These are phyloP conservation scores for Andrena camellia DNA, from an alignment of 2,888 invertebrate genomes.

Conservation along the genomic window DNA sequence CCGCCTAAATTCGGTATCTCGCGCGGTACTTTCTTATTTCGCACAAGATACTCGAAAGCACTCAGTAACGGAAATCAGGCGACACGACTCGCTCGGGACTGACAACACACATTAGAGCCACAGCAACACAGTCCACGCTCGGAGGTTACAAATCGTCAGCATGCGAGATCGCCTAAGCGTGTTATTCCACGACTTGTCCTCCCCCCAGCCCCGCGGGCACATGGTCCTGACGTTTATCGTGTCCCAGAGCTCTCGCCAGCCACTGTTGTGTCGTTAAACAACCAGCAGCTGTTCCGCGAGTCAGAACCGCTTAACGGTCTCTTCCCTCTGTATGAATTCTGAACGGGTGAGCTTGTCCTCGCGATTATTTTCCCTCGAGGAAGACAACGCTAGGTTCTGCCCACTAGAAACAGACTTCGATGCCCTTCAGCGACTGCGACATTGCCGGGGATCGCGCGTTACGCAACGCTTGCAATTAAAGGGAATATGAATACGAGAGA, in stretches of 20 bases:
- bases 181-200: slow-evolving; percentile 18
- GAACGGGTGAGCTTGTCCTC: not conserved
- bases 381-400: slow-evolving; percentile 5
- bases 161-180: slow-evolving; percentile 31
- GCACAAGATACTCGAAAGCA: not conserved
- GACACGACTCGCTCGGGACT: not conserved
- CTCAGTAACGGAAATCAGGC: not conserved
- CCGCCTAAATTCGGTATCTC: too few species aligned
- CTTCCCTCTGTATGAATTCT: not conserved
- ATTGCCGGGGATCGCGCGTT: slow-evolving; percentile 54
- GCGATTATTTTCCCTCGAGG: not conserved
- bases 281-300: slow-evolving; percentile 49
- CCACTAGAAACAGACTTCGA: slow-evolving; percentile 21
- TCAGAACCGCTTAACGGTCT: slow-evolving; percentile 16
- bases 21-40: not conserved
- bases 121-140: not conserved
- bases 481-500: slow-evolving; percentile 71
- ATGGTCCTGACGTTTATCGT: slow-evolving; percentile 50
- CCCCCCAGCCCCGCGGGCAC: not conserved
- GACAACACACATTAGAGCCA: not conserved
- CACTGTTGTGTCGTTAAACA: slow-evolving; percentile 61
- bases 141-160: slow-evolving; percentile 25
- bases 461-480: slow-evolving; percentile 59
- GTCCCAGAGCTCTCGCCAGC: slow-evolving; percentile 21
- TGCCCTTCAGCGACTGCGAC: slow-evolving; percentile 51